Percentiles rank a stretch among this genome's conserved stretches.
Conservation (phyloP, 2,113 vertebrate genomes). For the Taxidea taxus region DNA sequence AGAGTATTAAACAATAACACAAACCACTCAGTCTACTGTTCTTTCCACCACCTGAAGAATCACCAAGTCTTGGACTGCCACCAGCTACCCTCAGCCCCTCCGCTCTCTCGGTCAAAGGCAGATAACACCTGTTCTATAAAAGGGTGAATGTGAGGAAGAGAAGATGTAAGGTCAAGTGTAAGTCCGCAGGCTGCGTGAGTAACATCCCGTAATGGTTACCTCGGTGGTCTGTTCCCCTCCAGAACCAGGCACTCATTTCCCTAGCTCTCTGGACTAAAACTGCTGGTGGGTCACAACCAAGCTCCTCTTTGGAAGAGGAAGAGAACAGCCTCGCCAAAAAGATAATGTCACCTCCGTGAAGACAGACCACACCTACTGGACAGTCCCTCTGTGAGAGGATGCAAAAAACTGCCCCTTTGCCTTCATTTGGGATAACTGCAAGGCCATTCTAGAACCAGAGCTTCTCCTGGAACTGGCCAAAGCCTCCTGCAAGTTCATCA, state of each 20-base stretch:
- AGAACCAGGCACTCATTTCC: background rate
- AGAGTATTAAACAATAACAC: background rate
- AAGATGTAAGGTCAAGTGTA: background rate
- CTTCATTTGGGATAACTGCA: background rate
- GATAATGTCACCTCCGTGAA: background rate
- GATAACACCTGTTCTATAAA: background rate
- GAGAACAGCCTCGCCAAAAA: background rate
- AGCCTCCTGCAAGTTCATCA: background rate
- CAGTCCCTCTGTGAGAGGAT: background rate
- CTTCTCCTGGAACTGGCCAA: background rate
- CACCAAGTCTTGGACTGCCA: background rate
- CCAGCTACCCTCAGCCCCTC: background rate
- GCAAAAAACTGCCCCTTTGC: background rate
- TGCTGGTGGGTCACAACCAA: background rate
- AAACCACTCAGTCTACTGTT: background rate
- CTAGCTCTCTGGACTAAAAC: no score
- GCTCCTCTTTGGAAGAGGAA: background rate
- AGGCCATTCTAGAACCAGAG: background rate
- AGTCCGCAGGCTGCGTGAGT: rapidly evolving
- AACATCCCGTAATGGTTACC: rapidly evolving
- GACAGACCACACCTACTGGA: background rate
- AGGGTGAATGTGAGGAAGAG: background rate
- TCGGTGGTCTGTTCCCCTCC: background rate
- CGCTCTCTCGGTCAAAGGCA: no score
- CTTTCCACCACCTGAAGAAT: background rate